Percentiles rank a stretch among this genome's conserved stretches.
phyloP scores from a whole-genome alignment of 2,113 vertebrate species.

The Spea bombifrons region DNA sequence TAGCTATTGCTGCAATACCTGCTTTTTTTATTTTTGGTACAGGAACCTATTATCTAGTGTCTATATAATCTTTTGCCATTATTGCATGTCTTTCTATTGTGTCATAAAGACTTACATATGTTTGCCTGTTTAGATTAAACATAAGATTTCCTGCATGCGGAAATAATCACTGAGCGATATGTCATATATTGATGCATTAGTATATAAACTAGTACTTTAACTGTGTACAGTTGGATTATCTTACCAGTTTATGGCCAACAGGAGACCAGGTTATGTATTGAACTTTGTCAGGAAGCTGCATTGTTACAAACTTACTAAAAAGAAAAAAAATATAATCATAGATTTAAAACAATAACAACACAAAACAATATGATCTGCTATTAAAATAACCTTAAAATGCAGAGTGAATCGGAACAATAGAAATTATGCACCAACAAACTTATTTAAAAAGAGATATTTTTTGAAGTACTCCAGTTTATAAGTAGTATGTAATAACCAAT shows the following conservation, averaged over 20 bases:
- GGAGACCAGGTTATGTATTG: constrained; percentile 72
- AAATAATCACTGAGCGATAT: neutral
- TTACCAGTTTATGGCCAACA: constrained; percentile 73
- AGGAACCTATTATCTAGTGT: too few species aligned
- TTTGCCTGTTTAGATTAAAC: neutral
- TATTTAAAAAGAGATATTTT: neutral
- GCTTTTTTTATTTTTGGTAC: too few species aligned
- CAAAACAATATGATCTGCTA: too few species aligned
- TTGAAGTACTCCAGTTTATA: neutral
- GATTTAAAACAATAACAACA: too few species aligned
- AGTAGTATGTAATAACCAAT: neutral
- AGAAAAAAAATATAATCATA: constrained; percentile 38
- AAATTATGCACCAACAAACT: too few species aligned
- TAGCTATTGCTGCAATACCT: too few species aligned
- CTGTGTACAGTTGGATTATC: constrained; percentile 50
- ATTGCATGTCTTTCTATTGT: neutral
- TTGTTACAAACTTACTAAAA: constrained; percentile 54
- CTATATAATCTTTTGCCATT: too few species aligned
- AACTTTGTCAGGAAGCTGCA: constrained; percentile 58
- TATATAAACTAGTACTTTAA: neutral
- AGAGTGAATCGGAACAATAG: too few species aligned
- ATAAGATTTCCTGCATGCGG: neutral
- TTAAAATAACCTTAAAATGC: too few species aligned
- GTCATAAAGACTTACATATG: neutral
- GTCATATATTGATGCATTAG: neutral